Evolutionary conservation across 2,888 invertebrate genomes (phyloP).

Genomic region (Danaus chrysippus): DNA sequence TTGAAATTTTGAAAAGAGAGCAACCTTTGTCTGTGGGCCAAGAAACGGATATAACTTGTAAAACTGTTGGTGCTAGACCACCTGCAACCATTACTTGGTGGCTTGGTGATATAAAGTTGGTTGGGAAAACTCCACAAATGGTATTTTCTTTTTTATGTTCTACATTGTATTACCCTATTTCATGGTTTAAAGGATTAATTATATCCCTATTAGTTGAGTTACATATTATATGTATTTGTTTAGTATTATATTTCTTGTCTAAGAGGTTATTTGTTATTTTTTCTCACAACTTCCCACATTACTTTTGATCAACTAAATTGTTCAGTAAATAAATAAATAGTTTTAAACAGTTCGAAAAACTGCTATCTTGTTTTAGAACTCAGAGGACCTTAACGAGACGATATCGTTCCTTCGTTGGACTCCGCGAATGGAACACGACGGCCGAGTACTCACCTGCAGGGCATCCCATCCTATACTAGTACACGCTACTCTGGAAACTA

Average conservation of each 20-base stretch:
- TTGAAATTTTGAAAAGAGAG: conserved; percentile 88
- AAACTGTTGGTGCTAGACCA: conserved; percentile 90
- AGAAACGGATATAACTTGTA: conserved; percentile 89
- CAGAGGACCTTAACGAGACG: conserved; percentile 89
- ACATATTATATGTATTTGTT: too few relatives aligned
- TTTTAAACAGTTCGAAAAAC: too few relatives aligned
- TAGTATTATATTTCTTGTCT: too few relatives aligned
- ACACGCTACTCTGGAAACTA: conserved; percentile 86
- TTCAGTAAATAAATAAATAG: too few relatives aligned
- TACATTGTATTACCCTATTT: too few relatives aligned
- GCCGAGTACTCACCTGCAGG: conserved; percentile 87
- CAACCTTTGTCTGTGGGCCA: conserved; percentile 91
- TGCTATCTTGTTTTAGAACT: conserved; percentile 78
- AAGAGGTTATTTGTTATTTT: too few relatives aligned
- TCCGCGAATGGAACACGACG: conserved; percentile 88
- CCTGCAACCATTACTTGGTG: conserved; percentile 93
- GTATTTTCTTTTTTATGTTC: conserved; percentile 41
- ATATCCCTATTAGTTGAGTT: too few relatives aligned
- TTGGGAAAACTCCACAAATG: conserved; percentile 54
- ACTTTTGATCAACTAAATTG: too few relatives aligned
- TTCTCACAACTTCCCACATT: too few relatives aligned
- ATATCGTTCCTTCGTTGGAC: conserved; percentile 86
- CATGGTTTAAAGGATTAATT: too few relatives aligned
- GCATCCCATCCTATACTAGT: conserved; percentile 88
- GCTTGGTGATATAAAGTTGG: conserved; percentile 85